Base-by-base conservation (phyloP, 2,113 vertebrate genomes). In the Elgaria multicarinata region DNA sequence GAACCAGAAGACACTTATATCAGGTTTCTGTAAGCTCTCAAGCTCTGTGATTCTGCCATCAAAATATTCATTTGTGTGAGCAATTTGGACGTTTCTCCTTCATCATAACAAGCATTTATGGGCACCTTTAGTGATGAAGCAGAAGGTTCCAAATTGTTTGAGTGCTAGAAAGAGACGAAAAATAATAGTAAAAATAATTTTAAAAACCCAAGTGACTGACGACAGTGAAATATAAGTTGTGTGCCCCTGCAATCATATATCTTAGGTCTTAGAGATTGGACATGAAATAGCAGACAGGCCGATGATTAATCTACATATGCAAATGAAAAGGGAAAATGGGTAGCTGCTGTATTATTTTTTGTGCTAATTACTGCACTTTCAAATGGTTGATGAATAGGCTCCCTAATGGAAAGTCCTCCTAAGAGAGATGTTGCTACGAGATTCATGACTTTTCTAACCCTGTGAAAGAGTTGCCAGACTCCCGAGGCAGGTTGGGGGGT, bases 321-420 rank as follows among this genome's bases (percentile, higher is more conserved):
- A 87, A 87, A 78, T 64, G 53, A 78, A 90, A 87, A 58, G 10
- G 64, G 64, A 50, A 91, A 91, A 79, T 87, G 42, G 66, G 64
- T 72, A 78, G 50, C 33, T 78, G 50, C 24, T 77, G 44, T 53
- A 42, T 76, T 83, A 44, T 83, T 46, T 64, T 72, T 78, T 44
- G 74, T 84, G 86, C 74, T 84, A 88, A 87, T 91, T 79, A 84
- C 39, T 71, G 80, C 81, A 62, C 84, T 84, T 84, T 78, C 46
- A 87, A 87, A 87, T 12, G 22, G 53, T 84, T 87, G 89, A 87
- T 71, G 64, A 84, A 78, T 72, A 78, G 62, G 31, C 18, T 79
- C 74, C 33, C 74, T 84, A 87, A 87, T 83, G 79, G 85, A 88
- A 76, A 87, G 39, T 14, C 75, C 50, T 72, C 2, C 2, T 7